A percentile compares a stretch with the other conserved stretches of the same genome.
These are phyloP conservation scores for Cephalopachus bancanus DNA, from an alignment of 2,797 vertebrate genomes.

Conservation along the genomic window DNA sequence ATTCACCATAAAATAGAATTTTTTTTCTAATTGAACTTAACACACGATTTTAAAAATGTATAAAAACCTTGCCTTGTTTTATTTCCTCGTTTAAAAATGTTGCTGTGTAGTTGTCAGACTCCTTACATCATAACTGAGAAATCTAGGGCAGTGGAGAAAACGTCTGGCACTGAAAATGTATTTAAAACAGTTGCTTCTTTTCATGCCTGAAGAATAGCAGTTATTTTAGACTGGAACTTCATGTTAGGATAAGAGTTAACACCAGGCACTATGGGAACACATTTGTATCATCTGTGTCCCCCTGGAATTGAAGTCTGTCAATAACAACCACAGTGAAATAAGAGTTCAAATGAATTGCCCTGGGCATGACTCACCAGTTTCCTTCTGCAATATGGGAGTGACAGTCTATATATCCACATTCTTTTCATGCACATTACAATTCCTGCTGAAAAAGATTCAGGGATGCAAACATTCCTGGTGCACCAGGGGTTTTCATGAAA, in stretches of 20 bases:
- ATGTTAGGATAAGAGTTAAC: rapidly evolving
- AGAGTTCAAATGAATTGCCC: rapidly evolving
- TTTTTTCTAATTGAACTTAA: background rate
- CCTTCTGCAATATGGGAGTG: rapidly evolving
- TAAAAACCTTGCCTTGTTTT: background rate
- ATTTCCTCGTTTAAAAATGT: background rate
- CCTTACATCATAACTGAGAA: background rate
- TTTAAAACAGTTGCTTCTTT: background rate
- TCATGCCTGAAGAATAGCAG: rapidly evolving
- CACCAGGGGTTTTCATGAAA: rapidly evolving
- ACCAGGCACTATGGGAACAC: rapidly evolving
- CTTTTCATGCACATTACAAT: rapidly evolving
- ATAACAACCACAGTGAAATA: rapidly evolving
- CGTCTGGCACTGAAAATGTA: background rate
- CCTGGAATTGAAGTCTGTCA: rapidly evolving
- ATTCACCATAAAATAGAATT: background rate
- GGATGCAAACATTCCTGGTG: background rate
- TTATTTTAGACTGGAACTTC: rapidly evolving
- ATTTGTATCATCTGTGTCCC: rapidly evolving
- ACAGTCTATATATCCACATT: rapidly evolving
- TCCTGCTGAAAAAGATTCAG: background rate
- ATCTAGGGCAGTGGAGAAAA: background rate
- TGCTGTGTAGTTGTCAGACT: background rate
- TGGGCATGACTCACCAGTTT: rapidly evolving
- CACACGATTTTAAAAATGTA: background rate